phyloP scores from a whole-genome alignment of 2,888 invertebrate species.

The Eubasilissa splendida region DNA sequence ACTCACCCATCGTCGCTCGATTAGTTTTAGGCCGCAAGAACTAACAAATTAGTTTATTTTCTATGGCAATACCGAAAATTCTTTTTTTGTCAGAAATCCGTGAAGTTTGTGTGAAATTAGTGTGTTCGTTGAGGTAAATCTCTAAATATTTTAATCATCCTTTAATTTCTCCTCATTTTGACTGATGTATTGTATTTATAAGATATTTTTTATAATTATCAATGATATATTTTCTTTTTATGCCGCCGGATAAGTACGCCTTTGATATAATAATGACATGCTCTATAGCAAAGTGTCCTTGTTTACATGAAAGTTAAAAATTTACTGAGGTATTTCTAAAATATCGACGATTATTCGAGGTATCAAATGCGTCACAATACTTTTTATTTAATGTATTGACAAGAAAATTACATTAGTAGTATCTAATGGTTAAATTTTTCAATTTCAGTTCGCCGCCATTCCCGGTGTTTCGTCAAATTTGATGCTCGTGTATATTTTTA shows the following conservation, averaged over 20 bases:
- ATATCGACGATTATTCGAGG: too few species aligned
- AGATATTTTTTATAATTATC: neutral
- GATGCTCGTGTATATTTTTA: constrained; percentile 9
- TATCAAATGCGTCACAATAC: too few species aligned
- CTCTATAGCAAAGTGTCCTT: constrained; percentile 32
- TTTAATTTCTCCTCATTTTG: neutral
- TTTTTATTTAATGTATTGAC: neutral
- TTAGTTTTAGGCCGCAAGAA: too few species aligned
- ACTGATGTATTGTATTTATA: neutral
- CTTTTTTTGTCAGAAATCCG: constrained; percentile 37
- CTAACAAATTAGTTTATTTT: neutral
- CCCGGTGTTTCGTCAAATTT: constrained; percentile 9
- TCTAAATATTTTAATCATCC: constrained; percentile 42
- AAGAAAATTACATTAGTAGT: neutral
- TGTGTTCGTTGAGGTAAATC: constrained; percentile 52
- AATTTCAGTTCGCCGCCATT: constrained; percentile 24
- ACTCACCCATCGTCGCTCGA: neutral
- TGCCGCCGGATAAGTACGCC: neutral
- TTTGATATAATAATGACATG: constrained; percentile 27
- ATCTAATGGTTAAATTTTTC: neutral
- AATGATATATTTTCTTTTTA: constrained; percentile 1
- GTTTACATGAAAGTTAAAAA: constrained; percentile 36
- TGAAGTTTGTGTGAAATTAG: constrained; percentile 40
- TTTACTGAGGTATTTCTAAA: too few species aligned
- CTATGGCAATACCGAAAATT: constrained; percentile 20